Conservation (phyloP, 2,888 invertebrate genomes). For the Aphidoletes aphidimyza region DNA sequence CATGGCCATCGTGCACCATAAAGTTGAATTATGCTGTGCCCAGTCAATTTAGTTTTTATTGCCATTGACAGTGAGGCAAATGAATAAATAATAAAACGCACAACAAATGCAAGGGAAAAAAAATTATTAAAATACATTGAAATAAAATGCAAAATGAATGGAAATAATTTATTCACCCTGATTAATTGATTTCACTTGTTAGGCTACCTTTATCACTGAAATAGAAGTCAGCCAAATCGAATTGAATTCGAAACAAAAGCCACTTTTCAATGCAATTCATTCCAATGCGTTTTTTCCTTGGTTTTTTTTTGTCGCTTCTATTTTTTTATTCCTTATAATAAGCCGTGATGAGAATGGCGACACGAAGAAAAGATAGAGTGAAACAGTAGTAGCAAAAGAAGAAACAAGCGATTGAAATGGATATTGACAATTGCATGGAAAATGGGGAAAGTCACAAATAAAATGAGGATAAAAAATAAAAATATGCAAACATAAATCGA, state of each 20-base stretch:
- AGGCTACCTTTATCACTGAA: slow-evolving; percentile 12
- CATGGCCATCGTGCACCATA: neutral
- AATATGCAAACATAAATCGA: slow-evolving; percentile 49
- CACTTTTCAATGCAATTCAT: neutral
- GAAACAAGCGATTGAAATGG: neutral
- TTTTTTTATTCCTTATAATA: neutral
- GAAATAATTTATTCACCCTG: slow-evolving; percentile 56
- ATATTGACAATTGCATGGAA: slow-evolving; percentile 45
- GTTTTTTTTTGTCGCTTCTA: neutral
- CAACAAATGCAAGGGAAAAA: neutral
- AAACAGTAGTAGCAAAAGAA: neutral
- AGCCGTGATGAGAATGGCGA: neutral
- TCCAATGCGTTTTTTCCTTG: neutral
- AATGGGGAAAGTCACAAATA: neutral
- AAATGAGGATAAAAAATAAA: neutral
- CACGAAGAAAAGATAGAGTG: neutral
- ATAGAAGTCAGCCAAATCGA: neutral
- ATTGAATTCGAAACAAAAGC: neutral
- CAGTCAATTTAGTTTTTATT: slow-evolving; percentile 54
- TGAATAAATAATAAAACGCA: neutral
- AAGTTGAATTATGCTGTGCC: neutral
- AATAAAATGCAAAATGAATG: slow-evolving; percentile 51
- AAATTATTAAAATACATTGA: neutral
- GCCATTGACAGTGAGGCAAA: slow-evolving; percentile 30
- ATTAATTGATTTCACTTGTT: slow-evolving; percentile 56